Conservation (phyloP, 2,113 vertebrate genomes). For the Mastomys coucha region DNA sequence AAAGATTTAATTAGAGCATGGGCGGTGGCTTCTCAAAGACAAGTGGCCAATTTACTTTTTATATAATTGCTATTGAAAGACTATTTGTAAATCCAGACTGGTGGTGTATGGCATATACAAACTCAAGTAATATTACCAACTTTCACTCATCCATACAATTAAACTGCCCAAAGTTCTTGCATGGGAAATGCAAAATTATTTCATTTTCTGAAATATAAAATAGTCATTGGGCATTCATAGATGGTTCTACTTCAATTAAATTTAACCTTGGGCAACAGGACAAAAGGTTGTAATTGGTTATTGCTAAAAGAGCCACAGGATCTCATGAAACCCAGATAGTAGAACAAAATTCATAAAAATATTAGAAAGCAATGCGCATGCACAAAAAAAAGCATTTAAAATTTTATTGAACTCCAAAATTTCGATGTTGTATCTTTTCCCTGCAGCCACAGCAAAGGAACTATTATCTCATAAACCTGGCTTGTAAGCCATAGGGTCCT, state of each 20-base stretch:
- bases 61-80: constrained; percentile 23
- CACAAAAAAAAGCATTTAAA: background rate
- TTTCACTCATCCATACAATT: constrained; percentile 54
- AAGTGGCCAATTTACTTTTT: background rate
- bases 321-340: constrained; percentile 44
- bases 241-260: constrained; percentile 51
- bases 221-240: constrained; percentile 59
- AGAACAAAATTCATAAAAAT: constrained; percentile 58
- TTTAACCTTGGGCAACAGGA: constrained; percentile 52
- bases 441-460: background rate
- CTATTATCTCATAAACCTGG: constrained; percentile 29
- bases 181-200: constrained; percentile 35
- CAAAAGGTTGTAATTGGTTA: constrained; percentile 44
- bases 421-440: constrained; percentile 7
- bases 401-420: constrained; percentile 58
- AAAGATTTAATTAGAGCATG: background rate
- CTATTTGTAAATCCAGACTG: background rate
- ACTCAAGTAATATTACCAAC: constrained; percentile 16
- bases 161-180: constrained; percentile 47
- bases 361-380: background rate
- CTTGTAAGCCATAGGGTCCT: background rate
- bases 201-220: constrained; percentile 63
- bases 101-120: background rate
- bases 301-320: constrained; percentile 37
- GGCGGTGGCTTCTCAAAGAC: background rate